phyloP scores from a whole-genome alignment of 1,140 invertebrate genomes.

The Drosophila sucinea region DNA sequence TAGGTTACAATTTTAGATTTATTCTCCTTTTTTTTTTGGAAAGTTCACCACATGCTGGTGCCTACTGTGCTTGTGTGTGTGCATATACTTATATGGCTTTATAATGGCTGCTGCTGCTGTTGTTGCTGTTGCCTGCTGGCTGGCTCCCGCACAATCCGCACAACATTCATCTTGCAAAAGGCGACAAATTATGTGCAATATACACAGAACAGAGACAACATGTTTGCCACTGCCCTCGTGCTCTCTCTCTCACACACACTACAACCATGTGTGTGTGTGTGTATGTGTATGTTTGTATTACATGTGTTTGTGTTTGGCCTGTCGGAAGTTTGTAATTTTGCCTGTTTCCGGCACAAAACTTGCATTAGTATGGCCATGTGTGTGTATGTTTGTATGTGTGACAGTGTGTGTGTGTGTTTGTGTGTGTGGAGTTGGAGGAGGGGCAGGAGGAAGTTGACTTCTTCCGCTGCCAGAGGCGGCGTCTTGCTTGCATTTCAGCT shows the following conservation, averaged over 20 bases:
- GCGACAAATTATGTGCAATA: constrained; percentile 80
- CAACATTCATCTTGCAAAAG: constrained; percentile 80
- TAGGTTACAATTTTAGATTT: too few relatives aligned
- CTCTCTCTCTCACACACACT: background rate
- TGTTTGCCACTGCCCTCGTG: constrained; percentile 22
- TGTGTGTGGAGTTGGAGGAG: constrained; percentile 33
- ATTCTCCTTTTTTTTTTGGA: too few relatives aligned
- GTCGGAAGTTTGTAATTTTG: constrained; percentile 82
- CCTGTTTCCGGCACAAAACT: constrained; percentile 82
- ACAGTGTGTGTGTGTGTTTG: constrained; percentile 38
- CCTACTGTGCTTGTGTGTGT: constrained; percentile 10
- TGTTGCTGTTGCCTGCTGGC: background rate
- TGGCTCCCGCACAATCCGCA: constrained; percentile 36
- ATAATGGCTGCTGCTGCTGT: constrained; percentile 57
- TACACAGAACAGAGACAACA: constrained; percentile 69
- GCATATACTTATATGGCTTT: constrained; percentile 50
- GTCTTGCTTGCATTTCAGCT: constrained; percentile 78
- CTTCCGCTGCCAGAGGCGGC: constrained; percentile 78
- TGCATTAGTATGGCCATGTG: constrained; percentile 65
- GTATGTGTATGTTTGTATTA: constrained; percentile 47
- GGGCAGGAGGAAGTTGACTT: constrained; percentile 58
- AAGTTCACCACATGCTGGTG: background rate
- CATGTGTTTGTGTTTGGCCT: constrained; percentile 71
- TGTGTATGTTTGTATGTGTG: constrained; percentile 23
- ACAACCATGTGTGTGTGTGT: constrained; percentile 40